Evolutionary conservation across 2,113 vertebrate species (phyloP).

Genomic region (Eolophus roseicapilla): DNA sequence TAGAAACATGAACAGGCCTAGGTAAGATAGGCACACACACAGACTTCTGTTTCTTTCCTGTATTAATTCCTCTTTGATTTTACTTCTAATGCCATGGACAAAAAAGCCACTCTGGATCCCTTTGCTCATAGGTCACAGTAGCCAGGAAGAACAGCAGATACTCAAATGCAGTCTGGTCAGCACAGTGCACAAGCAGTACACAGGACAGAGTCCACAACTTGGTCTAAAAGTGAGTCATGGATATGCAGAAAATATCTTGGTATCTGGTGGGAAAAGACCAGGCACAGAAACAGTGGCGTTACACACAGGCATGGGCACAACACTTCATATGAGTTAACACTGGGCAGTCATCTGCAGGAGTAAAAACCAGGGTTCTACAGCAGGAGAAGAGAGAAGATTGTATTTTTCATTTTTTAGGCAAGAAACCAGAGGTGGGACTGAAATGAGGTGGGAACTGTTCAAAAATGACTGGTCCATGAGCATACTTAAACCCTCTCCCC

Average conservation of each 20-base stretch:
- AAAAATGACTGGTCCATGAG: neutral
- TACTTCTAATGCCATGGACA: neutral
- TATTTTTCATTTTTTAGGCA: neutral
- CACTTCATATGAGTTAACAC: neutral
- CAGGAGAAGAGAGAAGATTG: neutral
- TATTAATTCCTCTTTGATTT: neutral
- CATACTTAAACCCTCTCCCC: neutral
- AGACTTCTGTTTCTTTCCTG: neutral
- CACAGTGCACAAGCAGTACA: neutral
- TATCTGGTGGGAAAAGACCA: neutral
- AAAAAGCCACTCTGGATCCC: neutral
- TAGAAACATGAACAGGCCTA: neutral
- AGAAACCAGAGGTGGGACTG: neutral
- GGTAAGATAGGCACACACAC: neutral
- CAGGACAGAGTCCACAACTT: neutral
- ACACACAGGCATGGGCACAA: neutral
- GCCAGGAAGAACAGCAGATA: neutral
- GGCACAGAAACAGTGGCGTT: rapidly evolving
- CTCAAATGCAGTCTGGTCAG: neutral
- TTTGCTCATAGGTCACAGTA: neutral
- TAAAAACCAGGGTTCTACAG: neutral
- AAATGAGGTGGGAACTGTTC: neutral
- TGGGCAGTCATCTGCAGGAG: rapidly evolving
- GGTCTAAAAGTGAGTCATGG: neutral
- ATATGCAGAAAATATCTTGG: neutral